Conservation (phyloP, 2,113 vertebrate species). For the Uropsilus gracilis region DNA sequence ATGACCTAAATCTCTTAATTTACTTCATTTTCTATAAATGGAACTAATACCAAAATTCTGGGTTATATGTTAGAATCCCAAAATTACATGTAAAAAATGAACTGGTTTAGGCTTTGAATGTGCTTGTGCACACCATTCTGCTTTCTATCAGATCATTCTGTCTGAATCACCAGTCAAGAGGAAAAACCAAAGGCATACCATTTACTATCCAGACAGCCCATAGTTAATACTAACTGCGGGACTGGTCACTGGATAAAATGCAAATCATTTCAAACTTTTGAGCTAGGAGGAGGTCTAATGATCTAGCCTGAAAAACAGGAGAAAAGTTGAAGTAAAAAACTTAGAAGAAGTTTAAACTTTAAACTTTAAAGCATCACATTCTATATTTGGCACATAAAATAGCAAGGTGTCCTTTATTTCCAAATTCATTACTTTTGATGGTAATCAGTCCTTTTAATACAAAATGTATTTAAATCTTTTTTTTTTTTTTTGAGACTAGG, state of each 20-base stretch:
- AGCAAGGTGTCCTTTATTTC: constrained; percentile 54
- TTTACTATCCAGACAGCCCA: background rate
- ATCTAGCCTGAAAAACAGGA: background rate
- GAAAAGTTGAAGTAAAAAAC: background rate
- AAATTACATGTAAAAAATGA: background rate
- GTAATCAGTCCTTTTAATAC: constrained; percentile 61
- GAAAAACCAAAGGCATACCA: background rate
- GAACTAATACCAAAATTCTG: background rate
- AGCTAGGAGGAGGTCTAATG: background rate
- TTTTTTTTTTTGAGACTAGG: too few relatives aligned
- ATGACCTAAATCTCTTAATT: constrained; percentile 47
- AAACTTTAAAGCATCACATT: constrained; percentile 45
- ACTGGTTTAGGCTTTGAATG: constrained; percentile 17
- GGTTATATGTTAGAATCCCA: background rate
- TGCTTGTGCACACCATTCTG: background rate
- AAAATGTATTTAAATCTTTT: constrained; percentile 72
- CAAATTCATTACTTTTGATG: constrained; percentile 66
- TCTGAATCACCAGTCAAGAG: background rate
- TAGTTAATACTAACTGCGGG: background rate
- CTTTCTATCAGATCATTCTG: background rate
- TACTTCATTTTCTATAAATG: constrained; percentile 3
- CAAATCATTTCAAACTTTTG: background rate
- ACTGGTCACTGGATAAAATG: background rate
- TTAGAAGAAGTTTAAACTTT: background rate
- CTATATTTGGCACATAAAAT: constrained; percentile 43